Base-by-base conservation (phyloP, 2,888 invertebrate genomes). In the Aproaerema taeniolella region DNA sequence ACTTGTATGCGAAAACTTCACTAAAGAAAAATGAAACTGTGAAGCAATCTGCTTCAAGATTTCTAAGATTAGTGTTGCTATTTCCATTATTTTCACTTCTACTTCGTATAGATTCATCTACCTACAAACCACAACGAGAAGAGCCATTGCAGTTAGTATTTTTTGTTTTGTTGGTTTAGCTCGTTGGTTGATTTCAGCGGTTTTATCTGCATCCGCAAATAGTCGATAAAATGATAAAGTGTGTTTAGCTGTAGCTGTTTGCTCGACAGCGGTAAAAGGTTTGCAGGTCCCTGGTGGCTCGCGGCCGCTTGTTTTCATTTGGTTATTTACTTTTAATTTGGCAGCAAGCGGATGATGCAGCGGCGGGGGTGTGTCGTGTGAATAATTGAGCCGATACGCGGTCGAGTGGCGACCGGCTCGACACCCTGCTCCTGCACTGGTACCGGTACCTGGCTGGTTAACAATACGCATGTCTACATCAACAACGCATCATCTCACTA, bases 281-380 rank as follows among this genome's bases (percentile, higher is more conserved):
- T 86, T 85, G 82, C 78, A 72, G 77, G 77, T 78, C 85, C 77
- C 83, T 73, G 64, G 81, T 68, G 81, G 79, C 66, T 54, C 63
- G 64, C 60, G 61, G 67, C 67, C 69, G 76, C 71, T 77, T 82
- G 83, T 83, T 83, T 86, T 86, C 83, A 85, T 86, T 85, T 78
- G 71, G 85, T 82, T 86, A 86, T 86, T 86, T 86, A 86, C 85
- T 85, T 86, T 86, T 86, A 86, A 86, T 86, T 86, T 86, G 82
- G 83, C 81, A 79, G 83, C 82, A 75, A 79, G 85, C 83, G 81
- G 79, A 78, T 81, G 83, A 79, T 81, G 75, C 71, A 68, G 72
- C 67, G 62, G 61, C 55, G 65, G 70, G 68, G 72, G 65, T 72
- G 72, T 70, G 72, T 68, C 72, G 70, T 74, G 74, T 85, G 82